Evolutionary conservation across 2,113 vertebrate genomes (phyloP), one percentile per base, ranked within the genome.

Genomic region (Arenaria interpres): DNA sequence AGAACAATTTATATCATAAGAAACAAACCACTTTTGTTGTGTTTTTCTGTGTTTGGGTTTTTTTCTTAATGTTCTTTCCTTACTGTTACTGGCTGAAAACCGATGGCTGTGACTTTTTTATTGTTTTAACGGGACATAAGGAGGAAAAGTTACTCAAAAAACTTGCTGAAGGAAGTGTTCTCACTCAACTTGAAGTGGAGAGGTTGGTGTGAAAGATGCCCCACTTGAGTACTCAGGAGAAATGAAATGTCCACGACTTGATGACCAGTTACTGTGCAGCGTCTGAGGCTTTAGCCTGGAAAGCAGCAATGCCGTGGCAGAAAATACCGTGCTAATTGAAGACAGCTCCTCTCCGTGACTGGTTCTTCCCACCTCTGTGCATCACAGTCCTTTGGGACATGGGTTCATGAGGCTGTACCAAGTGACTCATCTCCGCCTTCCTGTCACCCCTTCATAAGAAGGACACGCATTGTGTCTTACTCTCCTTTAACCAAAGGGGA

Each of bases 31-130:
- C 33, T 87, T 92, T 3, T 69, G 50, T 84, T 89, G 79, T 82
- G 54, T 37, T 94, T 88, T 91, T 74, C 57, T 85, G 48, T 85
- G 37, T 85, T 88, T 59, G 46, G 11, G 15, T 45, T 85, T 88
- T 86, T 81, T 85, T 85, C 43, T 64, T 72, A 37, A 79, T 83
- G 32, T 75, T 78, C 41, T 96, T 96, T 85, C 81, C 84, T 93
- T 93, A 59, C 85, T 62, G 51, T 50, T 71, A 74, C 57, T 92
- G 79, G 27, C 73, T 73, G 39, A 90, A 57, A 56, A 76, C 74
- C 0, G 0, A 35, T n/a, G n/a, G 16, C 67, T 83, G 18, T 83
- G 64, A 89, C 28, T 69, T 80, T 64, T 56, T 56, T 54, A 41
- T 57, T 81, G 45, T 86, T 92, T 63, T 57, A 71, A 27, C 3